A percentile compares a stretch with the other conserved stretches of the same genome.
phyloP scores from a whole-genome alignment of 2,113 vertebrate species.

The Oreochromis aureus region DNA sequence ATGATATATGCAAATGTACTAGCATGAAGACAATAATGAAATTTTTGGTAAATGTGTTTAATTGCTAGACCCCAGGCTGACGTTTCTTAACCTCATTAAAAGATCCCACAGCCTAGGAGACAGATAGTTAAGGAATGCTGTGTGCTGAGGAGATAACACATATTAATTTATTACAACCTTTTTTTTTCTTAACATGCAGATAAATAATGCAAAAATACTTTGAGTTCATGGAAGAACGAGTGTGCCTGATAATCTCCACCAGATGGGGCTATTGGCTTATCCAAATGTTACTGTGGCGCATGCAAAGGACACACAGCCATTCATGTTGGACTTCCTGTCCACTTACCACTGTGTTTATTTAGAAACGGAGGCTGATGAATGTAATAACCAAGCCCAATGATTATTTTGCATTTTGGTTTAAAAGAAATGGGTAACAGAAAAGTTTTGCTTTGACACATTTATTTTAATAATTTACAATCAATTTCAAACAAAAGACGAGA shows the following conservation, averaged over 20 bases:
- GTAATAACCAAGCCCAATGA: background rate
- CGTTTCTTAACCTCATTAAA: background rate
- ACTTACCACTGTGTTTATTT: background rate
- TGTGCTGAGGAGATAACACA: background rate
- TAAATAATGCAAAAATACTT: background rate
- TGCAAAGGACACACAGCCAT: rapidly evolving
- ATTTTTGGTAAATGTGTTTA: background rate
- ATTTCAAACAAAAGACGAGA: slow-evolving; percentile 11
- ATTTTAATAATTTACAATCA: slow-evolving; percentile 60
- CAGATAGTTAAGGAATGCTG: background rate
- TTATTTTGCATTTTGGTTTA: background rate
- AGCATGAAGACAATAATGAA: background rate
- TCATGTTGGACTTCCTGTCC: background rate
- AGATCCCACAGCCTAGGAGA: background rate
- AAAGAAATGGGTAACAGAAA: background rate
- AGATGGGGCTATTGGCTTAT: slow-evolving; percentile 14
- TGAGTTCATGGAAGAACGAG: background rate
- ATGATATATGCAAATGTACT: background rate
- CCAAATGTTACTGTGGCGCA: rapidly evolving
- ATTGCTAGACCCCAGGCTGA: background rate
- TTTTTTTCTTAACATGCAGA: background rate
- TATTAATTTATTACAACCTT: background rate
- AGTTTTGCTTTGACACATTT: background rate
- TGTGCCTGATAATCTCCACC: background rate
- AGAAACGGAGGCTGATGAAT: background rate